Evolutionary conservation across 92 coral and sea anemone genomes (phyloP).

Genomic region (Paragorgia papillata): DNA sequence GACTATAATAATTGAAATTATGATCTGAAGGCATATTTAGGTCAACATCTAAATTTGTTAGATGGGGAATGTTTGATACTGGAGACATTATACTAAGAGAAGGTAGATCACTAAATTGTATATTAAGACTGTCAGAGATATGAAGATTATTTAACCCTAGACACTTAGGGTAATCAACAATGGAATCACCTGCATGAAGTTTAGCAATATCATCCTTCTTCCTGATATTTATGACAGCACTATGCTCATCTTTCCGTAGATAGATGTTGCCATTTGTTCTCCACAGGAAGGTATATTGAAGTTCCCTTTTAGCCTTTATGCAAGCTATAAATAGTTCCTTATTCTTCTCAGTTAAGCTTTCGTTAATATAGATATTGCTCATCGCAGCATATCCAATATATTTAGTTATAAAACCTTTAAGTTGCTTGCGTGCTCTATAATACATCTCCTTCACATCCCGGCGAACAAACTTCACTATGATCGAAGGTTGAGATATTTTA

Average conservation of each 20-base stretch:
- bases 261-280: neutral
- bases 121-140: neutral
- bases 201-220: neutral
- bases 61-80: conserved; percentile 37
- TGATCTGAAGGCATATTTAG: conserved; percentile 38
- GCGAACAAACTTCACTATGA: conserved; percentile 61
- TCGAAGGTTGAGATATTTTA: conserved; percentile 33
- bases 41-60: conserved; percentile 24
- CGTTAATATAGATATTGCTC: conserved; percentile 39
- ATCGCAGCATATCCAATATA: conserved; percentile 50
- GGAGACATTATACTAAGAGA: conserved; percentile 29
- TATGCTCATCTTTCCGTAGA: neutral
- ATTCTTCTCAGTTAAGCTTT: conserved; percentile 44
- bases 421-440: conserved; percentile 44
- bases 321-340: neutral
- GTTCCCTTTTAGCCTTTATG: neutral
- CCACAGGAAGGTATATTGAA: neutral
- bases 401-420: conserved; percentile 9
- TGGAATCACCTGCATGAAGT: neutral
- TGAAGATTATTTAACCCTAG: neutral
- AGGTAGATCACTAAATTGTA: conserved; percentile 22
- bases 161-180: neutral
- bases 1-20: conserved; percentile 24
- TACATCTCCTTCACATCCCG: conserved; percentile 39
- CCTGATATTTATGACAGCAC: neutral